A percentile compares a stretch with the other conserved stretches of the same genome.
Conservation (phyloP, 2,888 invertebrate species). For the Agelastica alni region DNA sequence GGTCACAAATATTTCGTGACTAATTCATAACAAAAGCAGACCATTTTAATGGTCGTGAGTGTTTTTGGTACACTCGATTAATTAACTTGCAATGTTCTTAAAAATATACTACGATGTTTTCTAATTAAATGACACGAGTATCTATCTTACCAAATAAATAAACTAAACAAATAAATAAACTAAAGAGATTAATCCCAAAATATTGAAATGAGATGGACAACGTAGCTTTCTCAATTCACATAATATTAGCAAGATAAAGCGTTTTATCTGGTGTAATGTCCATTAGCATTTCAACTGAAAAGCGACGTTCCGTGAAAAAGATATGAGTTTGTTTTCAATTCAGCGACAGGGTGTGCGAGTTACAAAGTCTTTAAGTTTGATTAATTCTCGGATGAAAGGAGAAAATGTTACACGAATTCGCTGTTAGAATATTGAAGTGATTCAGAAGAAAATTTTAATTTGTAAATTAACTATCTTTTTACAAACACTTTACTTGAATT, state of each 20-base stretch:
- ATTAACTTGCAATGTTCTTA: too few relatives aligned
- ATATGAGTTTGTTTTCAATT: slow-evolving; percentile 25
- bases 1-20: too few relatives aligned
- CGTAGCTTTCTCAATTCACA: slow-evolving; percentile 1
- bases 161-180: too few relatives aligned
- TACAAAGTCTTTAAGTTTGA: slow-evolving; percentile 42
- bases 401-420: slow-evolving; percentile 19
- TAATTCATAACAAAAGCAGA: too few relatives aligned
- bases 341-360: slow-evolving; percentile 35
- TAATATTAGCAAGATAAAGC: slow-evolving; percentile 16
- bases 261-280: slow-evolving; percentile 26
- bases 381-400: slow-evolving; percentile 44
- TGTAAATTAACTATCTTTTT: too few relatives aligned
- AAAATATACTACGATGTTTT: too few relatives aligned
- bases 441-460: too few relatives aligned
- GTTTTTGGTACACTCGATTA: too few relatives aligned
- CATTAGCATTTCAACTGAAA: slow-evolving; percentile 26
- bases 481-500: too few relatives aligned
- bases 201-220: slow-evolving; percentile 1
- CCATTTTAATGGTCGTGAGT: too few relatives aligned
- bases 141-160: neutral
- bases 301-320: slow-evolving; percentile 33
- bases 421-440: slow-evolving; percentile 11
- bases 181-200: slow-evolving; percentile 6
- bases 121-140: neutral